A percentile compares a stretch with the other conserved stretches of the same genome.
Conservation (phyloP, 2,797 vertebrate genomes). For the Phalloptychus januarius region DNA sequence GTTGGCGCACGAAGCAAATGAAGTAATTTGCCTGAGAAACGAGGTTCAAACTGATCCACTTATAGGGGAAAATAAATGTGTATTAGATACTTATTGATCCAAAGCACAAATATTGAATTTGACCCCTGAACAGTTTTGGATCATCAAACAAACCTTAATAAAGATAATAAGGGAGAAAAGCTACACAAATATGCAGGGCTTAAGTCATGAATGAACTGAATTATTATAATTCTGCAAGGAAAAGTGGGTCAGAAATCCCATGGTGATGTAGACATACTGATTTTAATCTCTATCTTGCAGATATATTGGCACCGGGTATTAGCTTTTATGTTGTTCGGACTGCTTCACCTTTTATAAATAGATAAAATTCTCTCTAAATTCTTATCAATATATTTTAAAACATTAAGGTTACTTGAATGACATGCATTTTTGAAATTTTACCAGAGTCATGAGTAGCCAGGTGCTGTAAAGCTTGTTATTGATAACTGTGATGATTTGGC, state of each 20-base stretch:
- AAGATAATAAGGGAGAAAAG: not conserved
- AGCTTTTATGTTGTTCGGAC: no score
- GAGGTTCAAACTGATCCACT: not conserved
- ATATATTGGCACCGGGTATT: not conserved
- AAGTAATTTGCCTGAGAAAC: conserved; percentile 2
- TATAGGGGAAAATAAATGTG: not conserved
- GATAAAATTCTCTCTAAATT: not conserved
- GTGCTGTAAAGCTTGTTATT: not conserved
- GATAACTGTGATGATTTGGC: conserved; percentile 11
- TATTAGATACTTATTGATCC: not conserved
- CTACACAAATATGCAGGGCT: not conserved
- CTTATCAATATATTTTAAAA: not conserved
- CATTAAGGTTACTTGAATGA: not conserved
- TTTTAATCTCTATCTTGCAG: not conserved
- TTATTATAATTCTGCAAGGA: not conserved
- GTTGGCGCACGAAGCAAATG: conserved; percentile 44
- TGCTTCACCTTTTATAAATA: no score
- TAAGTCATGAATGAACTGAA: not conserved
- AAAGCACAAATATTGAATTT: not conserved
- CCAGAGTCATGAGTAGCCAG: not conserved
- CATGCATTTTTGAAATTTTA: not conserved
- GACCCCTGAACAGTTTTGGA: not conserved
- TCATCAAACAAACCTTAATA: not conserved
- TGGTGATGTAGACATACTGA: not conserved
- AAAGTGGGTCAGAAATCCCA: not conserved